Evolutionary conservation across 2,797 vertebrate genomes (phyloP).

Genomic region (Muscicapa striata): DNA sequence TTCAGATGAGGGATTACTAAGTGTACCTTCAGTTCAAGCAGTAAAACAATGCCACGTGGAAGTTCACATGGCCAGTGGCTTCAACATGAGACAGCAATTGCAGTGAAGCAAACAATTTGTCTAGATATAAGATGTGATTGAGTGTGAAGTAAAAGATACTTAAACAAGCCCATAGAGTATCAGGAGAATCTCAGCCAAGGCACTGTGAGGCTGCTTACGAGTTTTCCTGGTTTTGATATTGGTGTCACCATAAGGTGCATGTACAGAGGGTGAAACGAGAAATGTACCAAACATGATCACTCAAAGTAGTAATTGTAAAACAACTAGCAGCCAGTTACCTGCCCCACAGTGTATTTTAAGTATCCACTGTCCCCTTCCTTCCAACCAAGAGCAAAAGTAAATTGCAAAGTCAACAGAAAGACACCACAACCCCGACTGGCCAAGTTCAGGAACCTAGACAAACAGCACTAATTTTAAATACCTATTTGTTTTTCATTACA

Average conservation of each 20-base stretch:
- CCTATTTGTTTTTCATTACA: neutral
- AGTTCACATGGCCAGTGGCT: neutral
- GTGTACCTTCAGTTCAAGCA: neutral
- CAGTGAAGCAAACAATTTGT: neutral
- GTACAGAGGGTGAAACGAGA: neutral
- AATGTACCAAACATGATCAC: fast-evolving
- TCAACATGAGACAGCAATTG: neutral
- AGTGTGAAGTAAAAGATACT: neutral
- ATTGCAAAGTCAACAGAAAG: neutral
- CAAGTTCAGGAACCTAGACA: neutral
- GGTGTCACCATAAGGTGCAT: fast-evolving
- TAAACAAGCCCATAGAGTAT: neutral
- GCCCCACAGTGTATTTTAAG: neutral
- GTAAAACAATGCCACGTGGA: neutral
- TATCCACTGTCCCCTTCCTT: neutral
- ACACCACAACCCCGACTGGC: neutral
- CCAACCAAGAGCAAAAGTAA: neutral
- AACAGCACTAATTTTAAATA: neutral
- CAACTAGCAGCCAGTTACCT: neutral
- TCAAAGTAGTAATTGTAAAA: neutral
- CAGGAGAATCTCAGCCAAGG: neutral
- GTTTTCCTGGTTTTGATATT: neutral
- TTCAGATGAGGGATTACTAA: conserved; percentile 1
- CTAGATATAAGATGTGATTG: neutral
- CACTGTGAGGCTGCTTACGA: neutral